Conservation (phyloP, 1,140 invertebrate species). For the Globodera ellingtonae region DNA sequence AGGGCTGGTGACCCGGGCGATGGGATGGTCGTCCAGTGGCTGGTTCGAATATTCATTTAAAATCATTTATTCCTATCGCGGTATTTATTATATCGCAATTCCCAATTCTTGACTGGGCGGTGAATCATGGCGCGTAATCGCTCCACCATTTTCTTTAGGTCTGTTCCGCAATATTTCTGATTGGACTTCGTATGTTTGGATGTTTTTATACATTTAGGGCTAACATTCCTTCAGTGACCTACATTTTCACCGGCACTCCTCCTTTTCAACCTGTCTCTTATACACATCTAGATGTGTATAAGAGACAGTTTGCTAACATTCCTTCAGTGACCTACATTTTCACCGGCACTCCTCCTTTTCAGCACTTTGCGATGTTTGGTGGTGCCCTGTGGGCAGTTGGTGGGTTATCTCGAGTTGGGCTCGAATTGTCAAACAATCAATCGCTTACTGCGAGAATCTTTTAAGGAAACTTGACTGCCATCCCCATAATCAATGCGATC, state of each 20-base stretch:
- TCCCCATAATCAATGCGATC: conserved; percentile 55
- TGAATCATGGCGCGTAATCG: not conserved
- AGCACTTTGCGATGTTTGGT: conserved; percentile 53
- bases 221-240: conserved; percentile 8
- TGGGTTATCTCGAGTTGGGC: conserved; percentile 7
- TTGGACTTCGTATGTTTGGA: conserved; percentile 9
- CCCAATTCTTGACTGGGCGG: not conserved
- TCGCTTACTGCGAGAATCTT: not conserved
- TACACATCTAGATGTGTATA: no score
- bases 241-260: conserved; percentile 29
- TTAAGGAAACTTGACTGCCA: conserved; percentile 50
- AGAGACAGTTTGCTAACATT: no score
- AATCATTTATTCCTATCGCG: no score
- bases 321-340: conserved; percentile 28
- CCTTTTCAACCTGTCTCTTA: no score
- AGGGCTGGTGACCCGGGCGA: conserved; percentile 45
- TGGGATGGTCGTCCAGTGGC: conserved; percentile 51
- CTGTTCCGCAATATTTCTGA: conserved; percentile 25
- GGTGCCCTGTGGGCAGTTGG: conserved; percentile 48
- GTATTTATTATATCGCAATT: not conserved
- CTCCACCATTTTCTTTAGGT: not conserved
- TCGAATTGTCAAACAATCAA: no score
- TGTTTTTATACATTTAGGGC: not conserved
- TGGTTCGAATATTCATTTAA: conserved; percentile 11
- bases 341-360: conserved; percentile 43